Conservation (phyloP, 92 coral and sea anemone species). For the Micromussa lordhowensis region DNA sequence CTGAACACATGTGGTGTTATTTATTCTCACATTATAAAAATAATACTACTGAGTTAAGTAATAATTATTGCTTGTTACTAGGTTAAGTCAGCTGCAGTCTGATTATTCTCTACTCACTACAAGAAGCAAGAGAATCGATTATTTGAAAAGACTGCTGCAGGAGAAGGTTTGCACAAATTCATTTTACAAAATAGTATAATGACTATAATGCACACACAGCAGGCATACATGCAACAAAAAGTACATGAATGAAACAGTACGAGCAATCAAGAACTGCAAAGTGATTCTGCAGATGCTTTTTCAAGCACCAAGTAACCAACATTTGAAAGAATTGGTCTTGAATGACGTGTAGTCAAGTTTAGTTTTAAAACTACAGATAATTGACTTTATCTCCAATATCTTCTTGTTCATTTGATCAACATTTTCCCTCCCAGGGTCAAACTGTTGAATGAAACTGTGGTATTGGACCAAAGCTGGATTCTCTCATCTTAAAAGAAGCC, state of each 20-base stretch:
- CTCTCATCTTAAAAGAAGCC: background rate
- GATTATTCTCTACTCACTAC: constrained; percentile 69
- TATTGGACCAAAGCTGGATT: background rate
- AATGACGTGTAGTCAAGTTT: background rate
- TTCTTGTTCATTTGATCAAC: background rate
- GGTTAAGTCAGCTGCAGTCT: constrained; percentile 70
- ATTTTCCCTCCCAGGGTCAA: background rate
- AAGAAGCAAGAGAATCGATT: constrained; percentile 76
- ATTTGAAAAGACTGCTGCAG: constrained; percentile 67
- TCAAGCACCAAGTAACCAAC: no score
- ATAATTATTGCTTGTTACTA: constrained; percentile 1
- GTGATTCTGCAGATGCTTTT: background rate
- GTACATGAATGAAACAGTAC: background rate
- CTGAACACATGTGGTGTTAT: background rate
- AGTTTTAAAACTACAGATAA: background rate
- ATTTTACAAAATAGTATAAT: no score
- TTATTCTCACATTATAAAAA: no score
- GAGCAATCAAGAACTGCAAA: background rate
- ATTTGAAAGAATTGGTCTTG: background rate
- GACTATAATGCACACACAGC: background rate
- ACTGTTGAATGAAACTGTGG: background rate
- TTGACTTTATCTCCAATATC: background rate
- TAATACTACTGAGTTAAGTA: background rate
- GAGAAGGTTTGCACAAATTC: constrained; percentile 64
- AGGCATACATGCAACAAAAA: background rate